These are phyloP conservation scores for Drosophila sulfurigaster DNA, from an alignment of 1,140 invertebrate species.

Conservation along the genomic window DNA sequence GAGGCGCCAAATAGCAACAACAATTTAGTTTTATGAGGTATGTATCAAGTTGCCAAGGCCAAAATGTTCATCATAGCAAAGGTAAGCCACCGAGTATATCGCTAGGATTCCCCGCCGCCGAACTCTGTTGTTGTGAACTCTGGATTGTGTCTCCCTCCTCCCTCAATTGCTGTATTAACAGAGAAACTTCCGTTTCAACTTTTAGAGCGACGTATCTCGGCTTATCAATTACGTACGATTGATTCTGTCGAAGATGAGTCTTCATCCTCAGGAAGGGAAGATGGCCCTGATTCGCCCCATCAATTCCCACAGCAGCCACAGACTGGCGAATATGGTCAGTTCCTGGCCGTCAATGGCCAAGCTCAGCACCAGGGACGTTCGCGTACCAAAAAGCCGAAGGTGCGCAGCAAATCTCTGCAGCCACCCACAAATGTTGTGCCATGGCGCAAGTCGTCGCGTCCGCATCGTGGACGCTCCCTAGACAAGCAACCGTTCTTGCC, in stretches of 20 bases:
- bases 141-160: not conserved
- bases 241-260: slow-evolving; percentile 84
- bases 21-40: slow-evolving; percentile 22
- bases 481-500: slow-evolving; percentile 76
- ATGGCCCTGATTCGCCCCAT: slow-evolving; percentile 76
- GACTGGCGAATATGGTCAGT: slow-evolving; percentile 73
- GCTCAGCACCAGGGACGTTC: slow-evolving; percentile 73
- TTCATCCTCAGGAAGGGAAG: slow-evolving; percentile 81
- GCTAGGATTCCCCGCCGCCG: not conserved
- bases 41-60: slow-evolving; percentile 35
- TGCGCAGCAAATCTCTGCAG: slow-evolving; percentile 77
- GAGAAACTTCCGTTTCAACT: slow-evolving; percentile 32
- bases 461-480: slow-evolving; percentile 77
- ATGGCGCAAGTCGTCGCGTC: slow-evolving; percentile 79
- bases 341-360: slow-evolving; percentile 71
- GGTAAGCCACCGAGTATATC: slow-evolving; percentile 30
- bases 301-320: slow-evolving; percentile 52
- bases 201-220: slow-evolving; percentile 84
- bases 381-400: slow-evolving; percentile 72
- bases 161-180: slow-evolving; percentile 17
- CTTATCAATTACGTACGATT: slow-evolving; percentile 81
- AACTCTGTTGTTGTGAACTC: slow-evolving; percentile 25
- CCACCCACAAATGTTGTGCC: slow-evolving; percentile 78
- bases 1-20: slow-evolving; percentile 2
- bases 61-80: slow-evolving; percentile 7